Percentiles rank a stretch among this genome's conserved stretches.
These are phyloP conservation scores for Uria lomvia DNA, from an alignment of 2,113 vertebrate genomes.

Conservation along the genomic window DNA sequence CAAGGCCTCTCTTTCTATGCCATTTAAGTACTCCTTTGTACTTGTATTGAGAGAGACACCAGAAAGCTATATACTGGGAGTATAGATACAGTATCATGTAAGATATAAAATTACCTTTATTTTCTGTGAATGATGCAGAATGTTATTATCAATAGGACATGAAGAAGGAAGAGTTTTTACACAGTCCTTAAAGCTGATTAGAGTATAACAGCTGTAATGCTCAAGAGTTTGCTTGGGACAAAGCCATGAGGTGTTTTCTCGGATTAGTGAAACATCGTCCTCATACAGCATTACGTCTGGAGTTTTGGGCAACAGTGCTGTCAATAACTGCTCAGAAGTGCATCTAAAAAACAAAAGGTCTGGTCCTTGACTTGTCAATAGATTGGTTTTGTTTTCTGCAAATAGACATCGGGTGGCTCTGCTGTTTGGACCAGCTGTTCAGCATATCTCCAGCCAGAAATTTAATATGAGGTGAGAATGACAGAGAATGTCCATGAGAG, in stretches of 20 bases:
- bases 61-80: background rate
- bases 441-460: constrained; percentile 44
- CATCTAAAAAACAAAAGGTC: background rate
- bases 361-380: background rate
- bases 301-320: background rate
- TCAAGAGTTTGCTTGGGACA: background rate
- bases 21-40: background rate
- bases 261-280: background rate
- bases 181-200: background rate
- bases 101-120: background rate
- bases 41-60: background rate
- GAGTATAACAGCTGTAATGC: background rate
- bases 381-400: constrained; percentile 28
- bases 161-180: background rate
- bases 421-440: constrained; percentile 44
- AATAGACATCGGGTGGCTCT: constrained; percentile 38
- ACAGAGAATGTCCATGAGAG: constrained; percentile 12
- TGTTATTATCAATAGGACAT: background rate
- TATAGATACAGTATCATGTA: background rate
- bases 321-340: background rate
- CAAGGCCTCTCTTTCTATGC: background rate
- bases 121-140: background rate
- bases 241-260: background rate
- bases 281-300: background rate
- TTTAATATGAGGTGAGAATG: constrained; percentile 47